These are phyloP conservation scores for Cirrhinus mrigala DNA, from an alignment of 2,797 vertebrate genomes.

Conservation along the genomic window DNA sequence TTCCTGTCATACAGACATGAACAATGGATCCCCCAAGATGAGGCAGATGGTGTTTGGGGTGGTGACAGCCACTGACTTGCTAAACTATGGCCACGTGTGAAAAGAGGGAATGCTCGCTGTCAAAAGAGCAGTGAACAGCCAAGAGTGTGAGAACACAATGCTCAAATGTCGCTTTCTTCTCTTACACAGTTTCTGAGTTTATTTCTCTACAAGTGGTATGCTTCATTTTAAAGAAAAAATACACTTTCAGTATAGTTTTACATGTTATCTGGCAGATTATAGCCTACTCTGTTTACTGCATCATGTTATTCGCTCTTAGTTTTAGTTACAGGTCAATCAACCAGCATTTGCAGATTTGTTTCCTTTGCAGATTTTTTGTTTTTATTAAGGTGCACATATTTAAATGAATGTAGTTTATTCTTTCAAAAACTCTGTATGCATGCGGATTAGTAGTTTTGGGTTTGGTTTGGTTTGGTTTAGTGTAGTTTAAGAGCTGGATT, in stretches of 20 bases:
- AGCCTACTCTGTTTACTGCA: neutral
- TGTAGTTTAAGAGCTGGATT: neutral
- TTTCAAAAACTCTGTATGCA: neutral
- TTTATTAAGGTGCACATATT: conserved; percentile 3
- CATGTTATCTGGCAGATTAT: neutral
- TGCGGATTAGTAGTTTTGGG: neutral
- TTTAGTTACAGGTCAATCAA: conserved; percentile 10
- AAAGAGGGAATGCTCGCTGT: conserved; percentile 44
- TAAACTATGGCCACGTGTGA: conserved; percentile 82
- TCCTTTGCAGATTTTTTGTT: conserved; percentile 1
- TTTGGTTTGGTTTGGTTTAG: neutral
- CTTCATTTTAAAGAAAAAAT: neutral
- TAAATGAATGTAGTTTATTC: neutral
- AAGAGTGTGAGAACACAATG: neutral
- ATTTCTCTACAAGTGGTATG: neutral
- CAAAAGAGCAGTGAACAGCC: conserved; percentile 52
- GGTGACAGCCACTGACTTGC: conserved; percentile 86
- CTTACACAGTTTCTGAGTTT: neutral
- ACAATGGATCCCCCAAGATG: conserved; percentile 71
- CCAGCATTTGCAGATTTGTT: neutral
- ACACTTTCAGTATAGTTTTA: neutral
- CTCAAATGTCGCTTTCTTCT: neutral
- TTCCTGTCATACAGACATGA: conserved; percentile 71
- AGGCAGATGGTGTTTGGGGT: conserved; percentile 85
- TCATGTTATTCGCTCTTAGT: neutral